Percentiles rank a stretch among this genome's conserved stretches.
These are phyloP conservation scores for Acanthosepion esculentum DNA, from an alignment of 2,888 invertebrate species.

Conservation along the genomic window DNA sequence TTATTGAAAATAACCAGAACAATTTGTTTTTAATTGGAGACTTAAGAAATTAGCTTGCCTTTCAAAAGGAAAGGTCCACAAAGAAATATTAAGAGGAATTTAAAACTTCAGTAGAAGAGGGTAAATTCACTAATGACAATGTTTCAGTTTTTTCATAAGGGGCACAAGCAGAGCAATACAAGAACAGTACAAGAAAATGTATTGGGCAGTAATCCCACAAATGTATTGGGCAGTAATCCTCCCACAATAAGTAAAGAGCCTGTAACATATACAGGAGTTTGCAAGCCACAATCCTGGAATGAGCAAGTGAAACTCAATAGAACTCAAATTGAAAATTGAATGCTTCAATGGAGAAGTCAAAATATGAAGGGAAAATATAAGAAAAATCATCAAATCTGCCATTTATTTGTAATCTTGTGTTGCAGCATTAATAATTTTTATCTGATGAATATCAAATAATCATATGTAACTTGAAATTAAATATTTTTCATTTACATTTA, in stretches of 20 bases:
- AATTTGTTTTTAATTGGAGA: background rate
- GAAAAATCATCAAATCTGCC: slow-evolving; percentile 4
- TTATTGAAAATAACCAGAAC: slow-evolving; percentile 33
- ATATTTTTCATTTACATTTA: background rate
- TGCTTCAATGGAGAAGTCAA: background rate
- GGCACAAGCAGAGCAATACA: slow-evolving; percentile 33
- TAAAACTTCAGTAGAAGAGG: background rate
- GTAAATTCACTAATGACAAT: slow-evolving; percentile 8
- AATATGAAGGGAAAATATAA: background rate
- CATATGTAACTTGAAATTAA: background rate
- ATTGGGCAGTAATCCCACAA: slow-evolving; percentile 33
- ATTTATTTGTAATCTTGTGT: background rate
- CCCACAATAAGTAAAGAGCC: slow-evolving; percentile 33
- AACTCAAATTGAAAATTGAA: background rate
- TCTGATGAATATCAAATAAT: slow-evolving; percentile 21
- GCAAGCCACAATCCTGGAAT: slow-evolving; percentile 33
- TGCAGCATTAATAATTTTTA: slow-evolving; percentile 5
- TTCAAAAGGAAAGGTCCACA: background rate
- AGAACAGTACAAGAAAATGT: slow-evolving; percentile 33
- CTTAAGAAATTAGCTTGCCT: slow-evolving; percentile 18
- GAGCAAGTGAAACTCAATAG: slow-evolving; percentile 4
- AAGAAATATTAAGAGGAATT: background rate
- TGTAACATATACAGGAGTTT: background rate
- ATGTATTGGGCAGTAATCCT: slow-evolving; percentile 4
- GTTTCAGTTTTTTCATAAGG: slow-evolving; percentile 3